phyloP scores from a whole-genome alignment of 1,140 invertebrate species.

The Heliothis virescens region DNA sequence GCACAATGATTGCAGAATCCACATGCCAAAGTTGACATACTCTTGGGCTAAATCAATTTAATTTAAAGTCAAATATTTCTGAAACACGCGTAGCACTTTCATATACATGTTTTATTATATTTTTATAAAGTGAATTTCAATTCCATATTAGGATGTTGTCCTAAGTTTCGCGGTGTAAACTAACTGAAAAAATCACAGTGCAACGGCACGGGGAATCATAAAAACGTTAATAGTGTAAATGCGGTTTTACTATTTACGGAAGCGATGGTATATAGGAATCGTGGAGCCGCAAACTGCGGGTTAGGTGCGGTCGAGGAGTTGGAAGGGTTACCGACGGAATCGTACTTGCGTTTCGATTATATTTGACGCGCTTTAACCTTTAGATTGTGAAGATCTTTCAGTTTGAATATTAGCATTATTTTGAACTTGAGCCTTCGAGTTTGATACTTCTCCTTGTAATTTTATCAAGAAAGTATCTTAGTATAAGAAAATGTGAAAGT shows the following conservation, averaged over 20 bases:
- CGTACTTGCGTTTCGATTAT: not conserved
- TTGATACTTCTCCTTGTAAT: no score
- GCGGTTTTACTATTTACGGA: slow-evolving; percentile 84
- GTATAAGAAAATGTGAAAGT: no score
- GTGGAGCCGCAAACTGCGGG: slow-evolving; percentile 70
- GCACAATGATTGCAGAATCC: no score
- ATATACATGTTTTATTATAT: no score
- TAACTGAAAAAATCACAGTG: slow-evolving; percentile 60
- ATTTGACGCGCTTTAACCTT: slow-evolving; percentile 1
- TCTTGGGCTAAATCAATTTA: no score
- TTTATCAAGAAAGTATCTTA: no score
- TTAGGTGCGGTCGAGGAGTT: slow-evolving; percentile 68
- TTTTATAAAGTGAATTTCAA: not conserved
- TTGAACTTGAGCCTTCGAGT: not conserved
- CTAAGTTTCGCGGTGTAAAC: slow-evolving; percentile 46
- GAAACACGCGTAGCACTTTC: no score
- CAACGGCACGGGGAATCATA: slow-evolving; percentile 67
- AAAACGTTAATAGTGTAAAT: slow-evolving; percentile 78
- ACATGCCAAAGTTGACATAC: no score
- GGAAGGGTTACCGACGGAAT: slow-evolving; percentile 52
- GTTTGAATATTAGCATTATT: not conserved
- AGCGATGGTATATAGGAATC: slow-evolving; percentile 74
- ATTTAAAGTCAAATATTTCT: no score
- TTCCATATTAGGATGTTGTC: slow-evolving; percentile 60
- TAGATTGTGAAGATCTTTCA: not conserved